Evolutionary conservation across 2,888 invertebrate genomes (phyloP), one percentile per base, ranked within the genome.

Genomic region (Parnassius glacialis): DNA sequence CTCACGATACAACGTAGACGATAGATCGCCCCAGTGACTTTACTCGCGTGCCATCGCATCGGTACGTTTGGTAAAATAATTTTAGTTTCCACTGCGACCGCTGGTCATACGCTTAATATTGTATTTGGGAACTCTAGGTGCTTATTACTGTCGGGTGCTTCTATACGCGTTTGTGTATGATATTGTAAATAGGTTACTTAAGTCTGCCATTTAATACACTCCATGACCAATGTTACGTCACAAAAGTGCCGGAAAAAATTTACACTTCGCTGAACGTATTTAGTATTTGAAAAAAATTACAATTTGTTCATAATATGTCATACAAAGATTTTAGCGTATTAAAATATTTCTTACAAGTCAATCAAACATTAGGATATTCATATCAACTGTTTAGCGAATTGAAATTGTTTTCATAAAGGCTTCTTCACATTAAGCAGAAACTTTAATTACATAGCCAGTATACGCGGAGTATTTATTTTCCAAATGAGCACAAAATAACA

Each of bases 111-210:
- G 87, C 87, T 89, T 90, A 34, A 84, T 83, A 85, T 81, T 87
- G 84, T 86, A 87, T 84, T 88, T 79, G 86, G 83, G 84, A 90
- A 88, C 85, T 85, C 80, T 89, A 90, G 90, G 91, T 91, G 91
- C 91, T 91, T 90, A 85, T 86, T 86, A 85, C 84, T 87, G 84
- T 90, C 87, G 85, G 91, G 91, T 90, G 91, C 91, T 91, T 90
- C 85, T 85, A 83, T 87, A 87, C 85, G 84, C 83, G 80, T 85
- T 83, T 76, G 86, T 87, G 86, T 87, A 87, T 83, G 76, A 83
- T 78, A 78, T 81, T 90, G 90, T 90, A 90, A 86, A 90, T 91
- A 90, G 86, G 79, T 85, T 81, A 83, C 74, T 81, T 85, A 87
- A 77, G 80, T 81, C 78, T 80, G 78, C 80, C 79, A 70, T 81